These are phyloP conservation scores for Microcaecilia unicolor DNA, from an alignment of 2,797 vertebrate species.

Conservation along the genomic window DNA sequence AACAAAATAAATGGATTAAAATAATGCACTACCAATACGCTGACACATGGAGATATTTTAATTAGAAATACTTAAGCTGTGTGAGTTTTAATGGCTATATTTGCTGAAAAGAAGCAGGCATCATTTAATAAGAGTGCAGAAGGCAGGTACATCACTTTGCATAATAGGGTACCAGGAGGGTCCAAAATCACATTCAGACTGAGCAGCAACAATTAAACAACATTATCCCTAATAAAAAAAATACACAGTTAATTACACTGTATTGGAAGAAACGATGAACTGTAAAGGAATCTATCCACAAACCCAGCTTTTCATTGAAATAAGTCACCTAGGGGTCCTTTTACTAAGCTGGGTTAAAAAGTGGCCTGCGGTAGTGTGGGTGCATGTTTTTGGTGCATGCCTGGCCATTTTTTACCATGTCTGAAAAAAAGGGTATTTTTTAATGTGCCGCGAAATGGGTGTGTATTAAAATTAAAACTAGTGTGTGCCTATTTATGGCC, in stretches of 20 bases:
- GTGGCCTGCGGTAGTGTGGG: too few relatives aligned
- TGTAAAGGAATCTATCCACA: slow-evolving; percentile 11
- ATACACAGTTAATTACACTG: slow-evolving; percentile 7
- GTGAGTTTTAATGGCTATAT: slow-evolving; percentile 65
- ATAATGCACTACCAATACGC: slow-evolving; percentile 91
- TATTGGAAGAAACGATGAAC: slow-evolving; percentile 8
- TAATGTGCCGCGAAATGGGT: too few relatives aligned
- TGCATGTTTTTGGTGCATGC: too few relatives aligned
- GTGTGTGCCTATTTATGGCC: too few relatives aligned
- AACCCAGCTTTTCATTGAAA: slow-evolving; percentile 30
- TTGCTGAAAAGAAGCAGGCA: slow-evolving; percentile 53
- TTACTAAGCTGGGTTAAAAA: too few relatives aligned
- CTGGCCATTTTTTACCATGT: too few relatives aligned
- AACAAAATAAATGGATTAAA: slow-evolving; percentile 92
- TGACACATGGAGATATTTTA: slow-evolving; percentile 89
- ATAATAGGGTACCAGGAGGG: slow-evolving; percentile 31
- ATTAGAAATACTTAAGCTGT: slow-evolving; percentile 75
- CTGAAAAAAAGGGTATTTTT: too few relatives aligned
- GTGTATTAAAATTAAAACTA: too few relatives aligned
- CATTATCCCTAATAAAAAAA: slow-evolving; percentile 26
- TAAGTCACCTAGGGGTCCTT: too few relatives aligned
- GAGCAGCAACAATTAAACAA: slow-evolving; percentile 25
- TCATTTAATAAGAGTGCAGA: slow-evolving; percentile 55
- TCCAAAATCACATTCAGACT: slow-evolving; percentile 27
- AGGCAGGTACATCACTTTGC: slow-evolving; percentile 56